Evolutionary conservation across 2,888 invertebrate species (phyloP).

Genomic region (Pachymerium ferrugineum): DNA sequence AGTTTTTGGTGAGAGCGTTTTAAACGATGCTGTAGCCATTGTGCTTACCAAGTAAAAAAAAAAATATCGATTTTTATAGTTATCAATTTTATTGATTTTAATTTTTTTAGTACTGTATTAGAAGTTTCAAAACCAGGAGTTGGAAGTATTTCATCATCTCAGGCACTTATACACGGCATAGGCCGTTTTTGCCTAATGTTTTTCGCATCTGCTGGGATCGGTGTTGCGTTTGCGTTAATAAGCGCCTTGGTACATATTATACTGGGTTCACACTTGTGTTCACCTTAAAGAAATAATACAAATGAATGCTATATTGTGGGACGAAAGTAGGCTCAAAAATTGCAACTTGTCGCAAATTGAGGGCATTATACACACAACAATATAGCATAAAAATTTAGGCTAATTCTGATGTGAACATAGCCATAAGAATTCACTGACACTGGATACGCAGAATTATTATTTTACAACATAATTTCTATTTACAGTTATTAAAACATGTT

Average conservation of each 20-base stretch:
- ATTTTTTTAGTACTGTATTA: conserved; percentile 41
- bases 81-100: not conserved
- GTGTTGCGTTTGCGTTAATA: conserved; percentile 86
- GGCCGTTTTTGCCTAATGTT: conserved; percentile 91
- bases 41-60: conserved; percentile 73
- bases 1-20: conserved; percentile 91
- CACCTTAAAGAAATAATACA: no score
- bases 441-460: not conserved
- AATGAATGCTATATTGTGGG: no score
- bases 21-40: conserved; percentile 98
- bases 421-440: no score
- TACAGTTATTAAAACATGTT: conserved; percentile 77
- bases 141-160: conserved; percentile 61
- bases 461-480: not conserved
- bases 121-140: conserved; percentile 44
- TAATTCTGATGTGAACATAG: no score
- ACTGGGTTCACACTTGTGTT: not conserved
- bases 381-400: no score
- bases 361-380: not conserved
- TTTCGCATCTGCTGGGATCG: conserved; percentile 95
- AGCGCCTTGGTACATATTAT: conserved; percentile 62
- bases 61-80: not conserved
- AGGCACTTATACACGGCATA: conserved; percentile 80
- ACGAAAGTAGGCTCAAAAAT: no score
- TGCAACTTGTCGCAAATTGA: not conserved